Evolutionary conservation across 2,888 invertebrate species (phyloP).

Genomic region (Tethea ocularis): DNA sequence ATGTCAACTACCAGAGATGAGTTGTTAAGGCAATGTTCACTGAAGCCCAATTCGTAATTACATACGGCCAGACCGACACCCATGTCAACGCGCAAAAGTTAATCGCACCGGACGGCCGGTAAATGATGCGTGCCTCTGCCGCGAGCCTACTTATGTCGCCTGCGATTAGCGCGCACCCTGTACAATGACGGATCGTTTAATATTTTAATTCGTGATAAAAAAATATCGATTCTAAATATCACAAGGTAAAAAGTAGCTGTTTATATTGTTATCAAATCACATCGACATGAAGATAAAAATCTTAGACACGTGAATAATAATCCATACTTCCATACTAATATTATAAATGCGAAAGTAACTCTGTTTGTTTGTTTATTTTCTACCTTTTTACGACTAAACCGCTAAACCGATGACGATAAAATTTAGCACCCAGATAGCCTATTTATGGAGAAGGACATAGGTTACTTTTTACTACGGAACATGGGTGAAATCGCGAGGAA

Average conservation of each 20-base stretch:
- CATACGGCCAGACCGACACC: slow-evolving; percentile 54
- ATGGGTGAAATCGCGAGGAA: too few relatives aligned
- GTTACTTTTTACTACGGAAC: too few relatives aligned
- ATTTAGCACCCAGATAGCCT: too few relatives aligned
- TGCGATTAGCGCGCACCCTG: slow-evolving; percentile 64
- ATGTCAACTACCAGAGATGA: slow-evolving; percentile 45
- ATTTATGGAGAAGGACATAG: too few relatives aligned
- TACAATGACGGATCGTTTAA: slow-evolving; percentile 58
- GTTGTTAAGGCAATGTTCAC: slow-evolving; percentile 50
- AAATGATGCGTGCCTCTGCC: slow-evolving; percentile 75
- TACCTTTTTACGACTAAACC: too few relatives aligned
- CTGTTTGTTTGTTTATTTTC: too few relatives aligned
- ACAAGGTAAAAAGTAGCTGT: slow-evolving; percentile 11
- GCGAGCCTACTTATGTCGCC: slow-evolving; percentile 69
- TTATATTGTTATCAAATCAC: background rate
- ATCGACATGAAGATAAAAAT: background rate
- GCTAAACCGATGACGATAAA: too few relatives aligned
- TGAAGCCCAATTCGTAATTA: slow-evolving; percentile 62
- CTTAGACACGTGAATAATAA: background rate
- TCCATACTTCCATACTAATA: too few relatives aligned
- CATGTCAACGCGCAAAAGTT: slow-evolving; percentile 64
- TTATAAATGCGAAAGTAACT: too few relatives aligned
- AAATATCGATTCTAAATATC: slow-evolving; percentile 8
- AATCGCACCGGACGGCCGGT: slow-evolving; percentile 70
- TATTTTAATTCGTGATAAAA: slow-evolving; percentile 9